These are phyloP conservation scores for Antedon mediterranea DNA, from an alignment of 53 echinoderm and acorn worm genomes.

Conservation along the genomic window DNA sequence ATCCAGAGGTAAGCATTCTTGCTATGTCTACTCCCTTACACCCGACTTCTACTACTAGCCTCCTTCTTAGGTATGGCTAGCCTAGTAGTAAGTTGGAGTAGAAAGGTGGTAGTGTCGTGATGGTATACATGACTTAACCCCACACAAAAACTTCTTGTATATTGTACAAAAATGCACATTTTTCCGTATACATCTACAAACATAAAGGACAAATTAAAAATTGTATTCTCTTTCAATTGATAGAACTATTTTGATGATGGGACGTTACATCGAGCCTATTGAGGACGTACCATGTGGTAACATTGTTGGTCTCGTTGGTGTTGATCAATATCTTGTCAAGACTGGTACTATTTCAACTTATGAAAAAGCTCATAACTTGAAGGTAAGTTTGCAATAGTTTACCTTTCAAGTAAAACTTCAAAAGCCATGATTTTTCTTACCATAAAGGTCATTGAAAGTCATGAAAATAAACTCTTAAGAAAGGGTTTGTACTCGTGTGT, in stretches of 20 bases:
- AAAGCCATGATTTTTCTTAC: too few species aligned
- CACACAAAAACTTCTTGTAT: too few species aligned
- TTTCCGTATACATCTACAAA: too few species aligned
- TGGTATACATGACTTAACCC: too few species aligned
- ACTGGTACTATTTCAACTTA: constrained; percentile 88
- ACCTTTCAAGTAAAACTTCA: too few species aligned
- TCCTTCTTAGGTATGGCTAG: not conserved
- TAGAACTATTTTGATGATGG: constrained; percentile 99
- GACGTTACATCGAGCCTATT: constrained; percentile 75
- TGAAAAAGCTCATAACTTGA: constrained; percentile 81
- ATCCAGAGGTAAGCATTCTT: constrained; percentile 52
- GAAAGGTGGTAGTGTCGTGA: too few species aligned
- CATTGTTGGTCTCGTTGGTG: constrained; percentile 88
- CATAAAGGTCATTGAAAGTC: too few species aligned
- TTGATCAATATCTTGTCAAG: constrained; percentile 86
- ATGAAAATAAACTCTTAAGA: too few species aligned
- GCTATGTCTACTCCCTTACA: not conserved
- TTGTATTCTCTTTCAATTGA: not conserved
- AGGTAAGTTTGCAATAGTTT: constrained; percentile 40
- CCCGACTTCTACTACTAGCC: not conserved
- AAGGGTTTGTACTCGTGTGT: too few species aligned
- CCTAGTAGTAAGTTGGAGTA: too few species aligned
- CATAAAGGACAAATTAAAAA: too few species aligned
- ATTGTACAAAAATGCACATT: too few species aligned
- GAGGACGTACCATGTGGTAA: constrained; percentile 92